These are phyloP conservation scores for Eretmocerus hayati DNA, from an alignment of 2,888 invertebrate genomes.

Conservation along the genomic window DNA sequence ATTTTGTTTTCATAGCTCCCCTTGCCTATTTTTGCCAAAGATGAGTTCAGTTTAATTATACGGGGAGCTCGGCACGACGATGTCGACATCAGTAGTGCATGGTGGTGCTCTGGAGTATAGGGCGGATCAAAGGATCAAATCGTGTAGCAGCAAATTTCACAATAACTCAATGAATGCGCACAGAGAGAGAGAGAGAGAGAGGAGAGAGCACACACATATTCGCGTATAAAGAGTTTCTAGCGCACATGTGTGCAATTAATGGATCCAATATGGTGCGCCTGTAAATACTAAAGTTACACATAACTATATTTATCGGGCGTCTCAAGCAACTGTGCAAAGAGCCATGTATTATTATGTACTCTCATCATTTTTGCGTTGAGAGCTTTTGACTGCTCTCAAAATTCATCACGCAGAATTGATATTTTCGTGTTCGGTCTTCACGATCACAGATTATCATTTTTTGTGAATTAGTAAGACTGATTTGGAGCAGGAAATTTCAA, in stretches of 20 bases:
- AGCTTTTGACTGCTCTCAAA: too few relatives aligned
- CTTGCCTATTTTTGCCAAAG: constrained; percentile 4
- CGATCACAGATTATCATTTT: too few relatives aligned
- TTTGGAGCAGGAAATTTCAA: too few relatives aligned
- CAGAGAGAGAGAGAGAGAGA: too few relatives aligned
- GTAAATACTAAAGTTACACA: too few relatives aligned
- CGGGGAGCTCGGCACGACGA: not conserved
- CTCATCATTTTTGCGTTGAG: too few relatives aligned
- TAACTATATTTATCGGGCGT: too few relatives aligned
- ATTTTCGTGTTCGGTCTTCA: too few relatives aligned
- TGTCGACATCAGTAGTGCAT: not conserved
- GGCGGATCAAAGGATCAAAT: constrained; percentile 8
- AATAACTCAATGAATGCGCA: not conserved
- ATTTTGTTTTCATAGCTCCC: not conserved
- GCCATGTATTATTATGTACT: too few relatives aligned
- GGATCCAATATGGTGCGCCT: not conserved
- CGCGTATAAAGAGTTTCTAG: not conserved
- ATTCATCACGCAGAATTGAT: too few relatives aligned
- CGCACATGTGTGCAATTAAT: not conserved
- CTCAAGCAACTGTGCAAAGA: too few relatives aligned
- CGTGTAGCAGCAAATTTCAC: not conserved
- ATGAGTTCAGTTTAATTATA: constrained; percentile 10
- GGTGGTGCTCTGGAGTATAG: not conserved
- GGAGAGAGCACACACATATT: constrained; percentile 1
- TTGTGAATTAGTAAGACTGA: too few relatives aligned